Evolutionary conservation across 2,888 invertebrate species (phyloP), one percentile per base, ranked within the genome.

Genomic region (Ypsolopha sequella): DNA sequence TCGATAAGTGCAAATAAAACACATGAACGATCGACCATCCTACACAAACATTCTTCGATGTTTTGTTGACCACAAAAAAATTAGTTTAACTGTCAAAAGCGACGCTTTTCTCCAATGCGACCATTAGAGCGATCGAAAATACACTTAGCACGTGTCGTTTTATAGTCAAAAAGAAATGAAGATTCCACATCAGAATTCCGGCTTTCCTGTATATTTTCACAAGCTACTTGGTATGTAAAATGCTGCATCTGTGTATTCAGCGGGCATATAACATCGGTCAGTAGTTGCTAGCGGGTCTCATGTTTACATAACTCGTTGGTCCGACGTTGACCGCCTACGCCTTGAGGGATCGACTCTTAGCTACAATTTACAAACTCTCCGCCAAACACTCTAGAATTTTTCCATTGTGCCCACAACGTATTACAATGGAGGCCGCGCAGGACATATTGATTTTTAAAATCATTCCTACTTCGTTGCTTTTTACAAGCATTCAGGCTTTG

Each of bases 261-360:
- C 66, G 62, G 58, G 62, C 61, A 66, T 61, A 68, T 65, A 65
- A 63, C 61, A 59, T 59, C 62, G n/a, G 64, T 65, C 67, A 62
- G 69, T 66, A 71, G 75, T 76, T 74, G 78, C 66, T 68, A 68
- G 62, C 64, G 65, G 59, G 55, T 24, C 52, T 56, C 60, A 54
- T 81, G 82, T 82, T 82, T 79, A 79, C 80, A 76, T 74, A 80
- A 76, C 79, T 79, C 68, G 82, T 84, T 82, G 84, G 78, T 68
- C 63, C 60, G 55, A 24, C 24, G 24, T 24, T 24, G 24, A 24
- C 63, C 68, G 77, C 80, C 80, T 70, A 80, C 81, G 68, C 69
- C 59, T 55, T 58, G 52, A 53, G 39, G 38, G 24, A n/a, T 35
- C 34, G 36, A 11, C 46, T 46, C 13, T 24, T 34, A n/a, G 45